A percentile compares a stretch with the other conserved stretches of the same genome.
phyloP scores from a whole-genome alignment of 2,113 vertebrate species.

The Geococcyx californianus region DNA sequence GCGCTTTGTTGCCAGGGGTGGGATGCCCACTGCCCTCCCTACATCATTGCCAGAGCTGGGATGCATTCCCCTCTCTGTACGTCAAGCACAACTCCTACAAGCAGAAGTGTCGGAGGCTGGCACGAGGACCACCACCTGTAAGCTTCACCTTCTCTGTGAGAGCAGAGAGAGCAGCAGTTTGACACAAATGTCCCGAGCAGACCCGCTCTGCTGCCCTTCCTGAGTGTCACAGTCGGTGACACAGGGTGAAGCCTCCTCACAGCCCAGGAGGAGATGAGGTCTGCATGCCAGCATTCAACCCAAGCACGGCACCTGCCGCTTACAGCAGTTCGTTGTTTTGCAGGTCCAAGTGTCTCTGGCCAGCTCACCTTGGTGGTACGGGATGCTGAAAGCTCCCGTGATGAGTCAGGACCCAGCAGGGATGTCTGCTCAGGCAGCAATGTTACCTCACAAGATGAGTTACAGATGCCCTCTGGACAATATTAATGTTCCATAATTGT shows the following conservation, averaged over 20 bases:
- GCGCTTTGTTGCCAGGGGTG: too few relatives aligned
- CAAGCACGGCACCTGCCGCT: constrained; percentile 26
- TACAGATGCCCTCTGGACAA: not conserved
- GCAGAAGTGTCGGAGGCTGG: not conserved
- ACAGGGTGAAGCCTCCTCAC: not conserved
- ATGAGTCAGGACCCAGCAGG: constrained; percentile 20
- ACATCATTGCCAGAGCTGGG: not conserved
- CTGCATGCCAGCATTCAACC: not conserved
- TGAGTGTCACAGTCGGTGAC: not conserved
- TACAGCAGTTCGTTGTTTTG: not conserved
- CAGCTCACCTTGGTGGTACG: constrained; percentile 37
- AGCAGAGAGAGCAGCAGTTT: not conserved
- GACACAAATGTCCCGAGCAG: not conserved
- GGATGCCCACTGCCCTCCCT: not conserved
- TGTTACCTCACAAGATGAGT: not conserved
- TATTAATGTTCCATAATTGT: not conserved
- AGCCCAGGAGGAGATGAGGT: not conserved
- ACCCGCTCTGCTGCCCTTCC: not conserved
- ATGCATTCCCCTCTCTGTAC: rapidly evolving
- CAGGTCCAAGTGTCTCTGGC: not conserved
- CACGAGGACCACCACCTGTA: rapidly evolving
- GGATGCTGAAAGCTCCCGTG: constrained; percentile 36
- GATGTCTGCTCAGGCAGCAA: not conserved
- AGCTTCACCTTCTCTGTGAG: not conserved
- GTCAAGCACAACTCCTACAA: not conserved